Evolutionary conservation across 2,113 vertebrate genomes (phyloP).

Genomic region (Percopsis transmontana): DNA sequence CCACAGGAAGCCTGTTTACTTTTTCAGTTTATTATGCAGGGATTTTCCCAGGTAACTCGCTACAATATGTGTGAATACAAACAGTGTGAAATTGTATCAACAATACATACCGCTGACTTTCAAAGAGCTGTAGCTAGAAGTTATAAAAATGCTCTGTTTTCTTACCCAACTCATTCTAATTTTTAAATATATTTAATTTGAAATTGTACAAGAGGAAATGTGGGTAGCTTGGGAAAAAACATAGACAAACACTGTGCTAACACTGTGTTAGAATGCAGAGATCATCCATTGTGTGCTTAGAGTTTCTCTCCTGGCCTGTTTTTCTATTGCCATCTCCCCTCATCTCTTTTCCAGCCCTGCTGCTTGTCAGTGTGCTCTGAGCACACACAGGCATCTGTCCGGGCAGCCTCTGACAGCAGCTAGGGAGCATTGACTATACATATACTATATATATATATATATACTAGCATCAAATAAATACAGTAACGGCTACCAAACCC

Average conservation of each 20-base stretch:
- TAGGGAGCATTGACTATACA: constrained; percentile 1
- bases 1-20: constrained; percentile 24
- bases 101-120: too few relatives aligned
- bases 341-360: constrained; percentile 45
- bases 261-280: neutral
- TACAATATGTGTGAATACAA: neutral
- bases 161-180: neutral
- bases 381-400: constrained; percentile 54
- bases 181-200: neutral
- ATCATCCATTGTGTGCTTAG: constrained; percentile 8
- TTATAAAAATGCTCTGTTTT: too few relatives aligned
- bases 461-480: constrained; percentile 61
- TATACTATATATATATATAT: constrained; percentile 42
- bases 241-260: too few relatives aligned
- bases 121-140: too few relatives aligned
- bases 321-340: constrained; percentile 32
- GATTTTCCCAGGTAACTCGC: constrained; percentile 8
- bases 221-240: neutral
- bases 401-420: constrained; percentile 61
- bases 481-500: constrained; percentile 48
- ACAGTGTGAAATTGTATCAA: neutral
- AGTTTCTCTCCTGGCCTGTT: neutral
- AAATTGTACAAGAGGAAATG: neutral
- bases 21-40: constrained; percentile 13
- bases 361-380: constrained; percentile 60